phyloP scores from a whole-genome alignment of 2,113 vertebrate genomes.

The Otis tarda region DNA sequence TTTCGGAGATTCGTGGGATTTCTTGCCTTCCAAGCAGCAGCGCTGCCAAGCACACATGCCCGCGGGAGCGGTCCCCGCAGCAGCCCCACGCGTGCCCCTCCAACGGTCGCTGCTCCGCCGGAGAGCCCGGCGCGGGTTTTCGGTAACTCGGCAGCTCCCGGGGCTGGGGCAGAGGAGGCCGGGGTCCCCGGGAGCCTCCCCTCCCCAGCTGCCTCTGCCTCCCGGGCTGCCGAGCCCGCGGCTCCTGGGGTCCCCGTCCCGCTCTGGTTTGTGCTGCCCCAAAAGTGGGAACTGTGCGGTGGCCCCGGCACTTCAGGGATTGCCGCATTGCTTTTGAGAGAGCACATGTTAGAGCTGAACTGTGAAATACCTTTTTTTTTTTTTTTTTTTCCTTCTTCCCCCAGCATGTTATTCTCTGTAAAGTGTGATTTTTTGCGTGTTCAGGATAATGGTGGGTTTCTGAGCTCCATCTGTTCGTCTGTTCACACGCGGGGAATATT shows the following conservation, averaged over 20 bases:
- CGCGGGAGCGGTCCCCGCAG: too few species aligned
- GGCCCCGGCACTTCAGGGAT: accelerated
- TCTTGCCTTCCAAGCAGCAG: too few species aligned
- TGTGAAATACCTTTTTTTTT: background rate
- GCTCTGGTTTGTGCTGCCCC: background rate
- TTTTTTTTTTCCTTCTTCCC: background rate
- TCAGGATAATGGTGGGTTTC: background rate
- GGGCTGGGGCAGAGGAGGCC: too few species aligned
- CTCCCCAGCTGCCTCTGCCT: background rate
- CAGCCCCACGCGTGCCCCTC: too few species aligned
- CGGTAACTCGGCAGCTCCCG: too few species aligned
- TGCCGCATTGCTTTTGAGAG: background rate
- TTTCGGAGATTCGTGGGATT: too few species aligned
- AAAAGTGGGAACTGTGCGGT: accelerated
- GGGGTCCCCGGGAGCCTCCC: too few species aligned
- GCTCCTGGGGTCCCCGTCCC: background rate
- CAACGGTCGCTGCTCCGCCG: too few species aligned
- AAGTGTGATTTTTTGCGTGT: background rate
- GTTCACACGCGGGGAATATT: background rate
- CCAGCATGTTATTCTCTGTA: background rate
- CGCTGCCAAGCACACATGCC: too few species aligned
- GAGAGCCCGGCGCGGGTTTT: too few species aligned
- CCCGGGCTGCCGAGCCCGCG: accelerated
- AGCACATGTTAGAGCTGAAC: background rate
- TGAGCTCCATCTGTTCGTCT: conserved; percentile 25